A percentile compares a stretch with the other conserved stretches of the same genome.
Evolutionary conservation across 2,888 invertebrate species (phyloP).

Genomic region (Dioctria rufipes): DNA sequence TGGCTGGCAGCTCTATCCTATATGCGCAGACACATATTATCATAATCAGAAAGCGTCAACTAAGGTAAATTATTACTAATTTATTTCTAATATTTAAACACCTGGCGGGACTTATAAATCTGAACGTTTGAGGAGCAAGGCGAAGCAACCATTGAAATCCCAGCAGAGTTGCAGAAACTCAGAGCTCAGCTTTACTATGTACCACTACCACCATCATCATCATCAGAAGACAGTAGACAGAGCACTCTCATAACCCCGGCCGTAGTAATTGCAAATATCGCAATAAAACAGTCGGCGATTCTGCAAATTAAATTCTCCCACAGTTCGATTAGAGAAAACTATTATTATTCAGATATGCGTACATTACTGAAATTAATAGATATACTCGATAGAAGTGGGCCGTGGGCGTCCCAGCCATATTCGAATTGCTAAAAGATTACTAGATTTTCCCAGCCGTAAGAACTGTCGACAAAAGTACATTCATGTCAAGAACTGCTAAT

Average conservation of each 20-base stretch:
- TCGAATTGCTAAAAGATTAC: slow-evolving; percentile 15
- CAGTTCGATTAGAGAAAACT: slow-evolving; percentile 36
- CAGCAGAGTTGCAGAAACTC: neutral
- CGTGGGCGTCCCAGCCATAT: slow-evolving; percentile 21
- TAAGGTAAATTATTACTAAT: slow-evolving; percentile 40
- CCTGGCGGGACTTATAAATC: slow-evolving; percentile 21
- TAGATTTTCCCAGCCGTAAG: slow-evolving; percentile 41
- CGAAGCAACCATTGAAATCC: slow-evolving; percentile 19
- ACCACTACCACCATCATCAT: no score
- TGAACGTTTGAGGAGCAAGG: slow-evolving; percentile 27
- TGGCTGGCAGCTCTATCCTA: slow-evolving; percentile 25
- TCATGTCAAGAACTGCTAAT: slow-evolving; percentile 46
- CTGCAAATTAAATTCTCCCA: slow-evolving; percentile 49
- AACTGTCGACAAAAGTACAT: slow-evolving; percentile 41
- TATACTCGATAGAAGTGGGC: slow-evolving; percentile 19
- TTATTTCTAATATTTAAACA: slow-evolving; percentile 48
- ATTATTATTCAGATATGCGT: slow-evolving; percentile 49
- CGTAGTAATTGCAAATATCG: slow-evolving; percentile 16
- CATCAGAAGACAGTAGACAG: neutral
- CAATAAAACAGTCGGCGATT: slow-evolving; percentile 4
- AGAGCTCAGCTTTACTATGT: no score
- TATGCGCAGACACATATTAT: slow-evolving; percentile 11
- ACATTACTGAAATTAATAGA: slow-evolving; percentile 50
- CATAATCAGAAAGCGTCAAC: slow-evolving; percentile 39
- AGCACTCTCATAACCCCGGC: neutral